phyloP scores from a whole-genome alignment of 2,113 vertebrate genomes.

The Macroglossus sobrinus region DNA sequence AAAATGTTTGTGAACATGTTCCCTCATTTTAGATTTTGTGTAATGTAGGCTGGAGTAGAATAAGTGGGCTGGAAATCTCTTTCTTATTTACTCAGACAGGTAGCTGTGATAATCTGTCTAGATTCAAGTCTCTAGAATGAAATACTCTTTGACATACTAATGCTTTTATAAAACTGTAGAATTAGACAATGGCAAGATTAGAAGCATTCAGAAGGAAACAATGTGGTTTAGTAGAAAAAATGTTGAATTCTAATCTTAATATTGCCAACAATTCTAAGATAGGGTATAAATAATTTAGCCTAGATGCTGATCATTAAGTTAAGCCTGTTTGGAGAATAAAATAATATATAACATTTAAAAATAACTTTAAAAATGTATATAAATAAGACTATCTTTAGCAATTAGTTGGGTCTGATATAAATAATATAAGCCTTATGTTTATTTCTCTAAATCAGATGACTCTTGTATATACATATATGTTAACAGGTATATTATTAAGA shows the following conservation, averaged over 20 bases:
- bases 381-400: background rate
- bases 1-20: background rate
- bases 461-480: background rate
- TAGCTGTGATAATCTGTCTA: background rate
- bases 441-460: conserved; percentile 19
- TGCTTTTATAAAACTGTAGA: background rate
- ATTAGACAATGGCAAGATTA: background rate
- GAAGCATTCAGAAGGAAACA: conserved; percentile 16
- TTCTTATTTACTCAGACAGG: conserved; percentile 14
- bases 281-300: background rate
- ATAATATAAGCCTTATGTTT: background rate
- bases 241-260: background rate
- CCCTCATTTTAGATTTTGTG: background rate
- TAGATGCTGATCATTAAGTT: background rate
- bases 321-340: background rate
- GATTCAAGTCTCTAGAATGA: background rate
- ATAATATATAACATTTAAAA: background rate
- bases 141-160: background rate
- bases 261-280: background rate
- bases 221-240: background rate
- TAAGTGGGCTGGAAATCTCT: background rate
- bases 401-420: background rate
- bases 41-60: background rate
- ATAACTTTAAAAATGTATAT: background rate
- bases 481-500: conserved; percentile 15